Evolutionary conservation across 1,140 invertebrate genomes (phyloP).

Genomic region (Dryas iulia): DNA sequence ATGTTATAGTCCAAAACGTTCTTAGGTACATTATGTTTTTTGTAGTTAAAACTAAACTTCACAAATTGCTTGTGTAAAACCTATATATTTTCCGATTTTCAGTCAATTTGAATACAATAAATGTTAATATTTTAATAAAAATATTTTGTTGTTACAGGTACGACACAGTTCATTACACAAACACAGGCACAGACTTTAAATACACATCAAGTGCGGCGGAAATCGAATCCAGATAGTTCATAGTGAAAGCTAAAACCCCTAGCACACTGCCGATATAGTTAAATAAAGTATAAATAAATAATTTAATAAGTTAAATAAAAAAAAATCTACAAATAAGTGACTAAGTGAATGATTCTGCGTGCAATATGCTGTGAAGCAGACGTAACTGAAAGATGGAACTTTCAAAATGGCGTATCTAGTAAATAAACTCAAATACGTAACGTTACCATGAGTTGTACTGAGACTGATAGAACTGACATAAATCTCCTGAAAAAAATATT

Average conservation of each 20-base stretch:
- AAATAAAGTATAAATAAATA: constrained; percentile 61
- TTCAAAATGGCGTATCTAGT: constrained; percentile 11
- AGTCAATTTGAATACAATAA: too few relatives aligned
- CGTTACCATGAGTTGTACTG: constrained; percentile 30
- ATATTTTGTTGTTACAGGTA: constrained; percentile 50
- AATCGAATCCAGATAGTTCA: constrained; percentile 74
- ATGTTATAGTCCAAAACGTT: too few relatives aligned
- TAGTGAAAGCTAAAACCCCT: constrained; percentile 51
- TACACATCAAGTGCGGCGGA: constrained; percentile 66
- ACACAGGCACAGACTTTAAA: constrained; percentile 61
- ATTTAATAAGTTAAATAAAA: constrained; percentile 39
- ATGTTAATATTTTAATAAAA: too few relatives aligned
- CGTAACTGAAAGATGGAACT: background rate
- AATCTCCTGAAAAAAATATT: background rate
- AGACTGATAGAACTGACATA: constrained; percentile 24
- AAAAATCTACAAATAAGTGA: constrained; percentile 34
- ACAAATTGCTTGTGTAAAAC: too few relatives aligned
- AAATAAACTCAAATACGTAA: constrained; percentile 29
- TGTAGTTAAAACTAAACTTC: too few relatives aligned
- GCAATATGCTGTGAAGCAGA: constrained; percentile 31
- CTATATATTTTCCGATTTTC: too few relatives aligned
- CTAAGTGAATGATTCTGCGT: constrained; percentile 24
- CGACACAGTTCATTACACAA: constrained; percentile 67
- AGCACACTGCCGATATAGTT: constrained; percentile 51
- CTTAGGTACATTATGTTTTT: too few relatives aligned